phyloP scores from a whole-genome alignment of 2,888 invertebrate genomes.

The Torymus tubicola region DNA sequence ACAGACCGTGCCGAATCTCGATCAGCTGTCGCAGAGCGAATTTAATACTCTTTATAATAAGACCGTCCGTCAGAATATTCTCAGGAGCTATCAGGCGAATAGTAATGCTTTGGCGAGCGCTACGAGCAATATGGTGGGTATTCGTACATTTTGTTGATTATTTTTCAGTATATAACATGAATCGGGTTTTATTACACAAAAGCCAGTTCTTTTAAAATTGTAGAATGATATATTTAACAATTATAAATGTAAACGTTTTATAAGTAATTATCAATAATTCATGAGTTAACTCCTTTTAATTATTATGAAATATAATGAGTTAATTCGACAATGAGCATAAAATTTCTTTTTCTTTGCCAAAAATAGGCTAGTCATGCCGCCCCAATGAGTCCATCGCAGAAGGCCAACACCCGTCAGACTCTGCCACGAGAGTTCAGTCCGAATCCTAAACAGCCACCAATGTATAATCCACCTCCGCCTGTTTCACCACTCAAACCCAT shows the following conservation, averaged over 20 bases:
- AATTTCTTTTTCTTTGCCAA: background rate
- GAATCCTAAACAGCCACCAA: constrained; percentile 71
- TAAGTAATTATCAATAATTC: no score
- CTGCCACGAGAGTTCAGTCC: constrained; percentile 70
- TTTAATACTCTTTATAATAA: constrained; percentile 75
- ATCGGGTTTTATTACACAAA: no score
- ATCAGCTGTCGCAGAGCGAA: constrained; percentile 73
- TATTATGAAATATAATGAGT: no score
- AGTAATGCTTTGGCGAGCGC: constrained; percentile 58
- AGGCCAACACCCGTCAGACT: constrained; percentile 56
- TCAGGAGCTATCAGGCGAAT: constrained; percentile 70
- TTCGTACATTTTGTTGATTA: background rate
- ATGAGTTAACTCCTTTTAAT: no score
- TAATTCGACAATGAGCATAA: no score
- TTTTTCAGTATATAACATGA: background rate
- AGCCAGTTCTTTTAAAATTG: no score
- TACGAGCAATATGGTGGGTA: constrained; percentile 43
- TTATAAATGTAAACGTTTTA: no score
- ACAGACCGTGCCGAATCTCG: constrained; percentile 73
- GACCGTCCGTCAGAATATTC: constrained; percentile 73
- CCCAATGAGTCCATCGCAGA: constrained; percentile 45
- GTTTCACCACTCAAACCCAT: constrained; percentile 71
- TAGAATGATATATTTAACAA: no score
- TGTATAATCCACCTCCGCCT: constrained; percentile 69
- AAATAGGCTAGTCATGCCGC: constrained; percentile 22